These are phyloP conservation scores for Metopolophium dirhodum DNA, from an alignment of 1,140 invertebrate species.

Conservation along the genomic window DNA sequence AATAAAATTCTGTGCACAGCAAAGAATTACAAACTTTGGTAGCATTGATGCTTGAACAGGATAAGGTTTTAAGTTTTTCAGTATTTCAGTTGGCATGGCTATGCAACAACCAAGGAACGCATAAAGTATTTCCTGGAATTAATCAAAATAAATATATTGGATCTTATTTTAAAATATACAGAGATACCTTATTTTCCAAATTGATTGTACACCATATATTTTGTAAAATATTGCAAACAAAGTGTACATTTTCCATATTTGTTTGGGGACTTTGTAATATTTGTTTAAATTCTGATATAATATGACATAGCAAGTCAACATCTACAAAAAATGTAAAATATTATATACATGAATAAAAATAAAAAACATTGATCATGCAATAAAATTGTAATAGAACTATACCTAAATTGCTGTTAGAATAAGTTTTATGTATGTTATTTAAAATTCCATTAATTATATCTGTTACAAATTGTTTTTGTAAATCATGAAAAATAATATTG, in stretches of 20 bases:
- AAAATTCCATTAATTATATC: conserved; percentile 24
- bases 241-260: conserved; percentile 24
- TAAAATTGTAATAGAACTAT: background rate
- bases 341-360: background rate
- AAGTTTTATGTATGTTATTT: background rate
- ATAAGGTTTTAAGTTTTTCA: conserved; percentile 38
- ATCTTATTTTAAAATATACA: background rate
- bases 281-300: conserved; percentile 43
- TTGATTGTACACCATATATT: conserved; percentile 46
- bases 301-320: conserved; percentile 39
- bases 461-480: conserved; percentile 46
- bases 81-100: background rate
- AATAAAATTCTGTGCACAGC: conserved; percentile 43
- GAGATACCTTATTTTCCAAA: conserved; percentile 26
- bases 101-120: conserved; percentile 24
- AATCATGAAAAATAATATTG: conserved; percentile 47
- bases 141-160: conserved; percentile 1
- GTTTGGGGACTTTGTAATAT: conserved; percentile 47
- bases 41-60: conserved; percentile 40
- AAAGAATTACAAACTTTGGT: conserved; percentile 15
- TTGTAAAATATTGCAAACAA: conserved; percentile 39
- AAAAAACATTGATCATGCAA: background rate
- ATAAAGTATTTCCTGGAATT: conserved; percentile 36
- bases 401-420: background rate
- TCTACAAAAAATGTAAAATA: background rate